phyloP scores from a whole-genome alignment of 1,140 invertebrate genomes.

The Macrocentrus cingulum region DNA sequence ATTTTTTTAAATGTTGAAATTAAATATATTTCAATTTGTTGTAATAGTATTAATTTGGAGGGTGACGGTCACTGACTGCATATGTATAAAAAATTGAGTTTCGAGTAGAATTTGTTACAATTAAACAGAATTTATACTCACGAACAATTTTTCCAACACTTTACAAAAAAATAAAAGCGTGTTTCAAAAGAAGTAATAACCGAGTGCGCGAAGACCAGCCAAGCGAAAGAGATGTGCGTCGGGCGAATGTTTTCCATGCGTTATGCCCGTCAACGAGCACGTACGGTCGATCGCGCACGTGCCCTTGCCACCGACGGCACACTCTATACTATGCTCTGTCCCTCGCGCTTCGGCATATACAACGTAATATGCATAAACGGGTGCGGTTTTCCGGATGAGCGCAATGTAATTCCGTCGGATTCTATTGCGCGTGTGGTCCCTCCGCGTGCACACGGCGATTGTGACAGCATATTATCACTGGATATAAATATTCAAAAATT shows the following conservation, averaged over 20 bases:
- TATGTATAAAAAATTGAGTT: too few species aligned
- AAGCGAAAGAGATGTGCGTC: constrained; percentile 3
- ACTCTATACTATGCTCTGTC: background rate
- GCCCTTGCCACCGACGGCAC: constrained; percentile 4
- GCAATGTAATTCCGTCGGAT: background rate
- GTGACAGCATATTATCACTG: background rate
- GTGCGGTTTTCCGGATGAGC: constrained; percentile 14
- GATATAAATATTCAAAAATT: too few species aligned
- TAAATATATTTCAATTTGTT: too few species aligned
- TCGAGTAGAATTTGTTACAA: too few species aligned
- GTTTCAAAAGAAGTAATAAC: background rate
- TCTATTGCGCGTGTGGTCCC: too few species aligned
- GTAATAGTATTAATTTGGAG: too few species aligned
- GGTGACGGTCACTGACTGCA: too few species aligned
- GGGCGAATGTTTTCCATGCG: constrained; percentile 15
- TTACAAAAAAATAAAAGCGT: background rate
- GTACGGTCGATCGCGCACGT: constrained; percentile 21
- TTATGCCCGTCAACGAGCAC: constrained; percentile 15
- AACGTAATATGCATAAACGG: constrained; percentile 16
- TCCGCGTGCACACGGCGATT: too few species aligned
- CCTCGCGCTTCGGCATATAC: background rate
- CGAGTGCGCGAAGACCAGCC: background rate
- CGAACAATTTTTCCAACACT: background rate
- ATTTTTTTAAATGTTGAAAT: too few species aligned
- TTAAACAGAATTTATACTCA: background rate